A percentile compares a stretch with the other conserved stretches of the same genome.
phyloP scores from a whole-genome alignment of 2,113 vertebrate species.

The Gavialis gangeticus region DNA sequence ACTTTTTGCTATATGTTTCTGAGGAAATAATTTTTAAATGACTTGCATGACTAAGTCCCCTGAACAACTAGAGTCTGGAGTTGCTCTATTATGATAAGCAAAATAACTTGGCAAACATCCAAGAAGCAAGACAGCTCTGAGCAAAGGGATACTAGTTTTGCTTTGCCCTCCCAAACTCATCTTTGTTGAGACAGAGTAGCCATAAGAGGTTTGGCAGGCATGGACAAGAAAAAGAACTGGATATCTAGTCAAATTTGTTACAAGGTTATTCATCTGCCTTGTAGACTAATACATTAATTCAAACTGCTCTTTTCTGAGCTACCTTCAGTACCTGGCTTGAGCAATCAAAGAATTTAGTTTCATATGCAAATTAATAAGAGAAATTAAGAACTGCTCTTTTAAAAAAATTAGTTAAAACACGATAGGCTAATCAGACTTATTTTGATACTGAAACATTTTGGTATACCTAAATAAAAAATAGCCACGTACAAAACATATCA shows the following conservation, averaged over 20 bases:
- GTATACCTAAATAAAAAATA: background rate
- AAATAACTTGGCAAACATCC: constrained; percentile 30
- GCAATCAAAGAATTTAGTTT: background rate
- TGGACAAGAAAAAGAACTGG: constrained; percentile 35
- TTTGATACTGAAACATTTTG: background rate
- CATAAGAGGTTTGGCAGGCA: background rate
- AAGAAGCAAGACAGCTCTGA: constrained; percentile 39
- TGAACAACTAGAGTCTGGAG: background rate
- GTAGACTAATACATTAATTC: background rate
- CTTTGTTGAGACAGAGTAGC: constrained; percentile 38
- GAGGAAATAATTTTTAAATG: background rate
- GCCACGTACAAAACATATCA: too few relatives aligned
- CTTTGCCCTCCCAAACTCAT: constrained; percentile 32
- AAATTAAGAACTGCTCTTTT: background rate
- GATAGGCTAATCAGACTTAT: background rate
- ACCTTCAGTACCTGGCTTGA: background rate
- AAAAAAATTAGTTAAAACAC: background rate
- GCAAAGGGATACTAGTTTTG: constrained; percentile 17
- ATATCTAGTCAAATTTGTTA: background rate
- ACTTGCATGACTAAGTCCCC: background rate
- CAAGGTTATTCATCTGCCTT: background rate
- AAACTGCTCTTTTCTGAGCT: background rate
- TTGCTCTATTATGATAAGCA: constrained; percentile 56
- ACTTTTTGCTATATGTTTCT: background rate
- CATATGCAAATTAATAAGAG: background rate